Base-by-base conservation (phyloP, 2,888 invertebrate genomes). In the Drosophila eohydei region DNA sequence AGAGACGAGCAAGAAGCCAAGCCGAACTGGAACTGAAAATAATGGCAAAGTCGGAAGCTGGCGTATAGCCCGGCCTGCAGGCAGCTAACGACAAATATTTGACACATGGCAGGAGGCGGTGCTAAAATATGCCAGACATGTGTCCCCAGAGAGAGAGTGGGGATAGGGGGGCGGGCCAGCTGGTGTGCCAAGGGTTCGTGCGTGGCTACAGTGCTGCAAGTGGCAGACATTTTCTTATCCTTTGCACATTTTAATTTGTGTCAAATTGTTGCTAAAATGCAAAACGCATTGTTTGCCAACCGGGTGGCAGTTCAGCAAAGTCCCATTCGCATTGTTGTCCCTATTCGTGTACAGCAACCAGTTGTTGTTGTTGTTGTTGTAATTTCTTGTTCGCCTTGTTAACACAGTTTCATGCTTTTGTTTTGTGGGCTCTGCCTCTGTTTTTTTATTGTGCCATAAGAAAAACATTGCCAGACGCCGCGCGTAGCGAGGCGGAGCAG, bases 391-490 rank as follows among this genome's bases (percentile, higher is more conserved):
- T 68, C 58, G 78, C 78, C 89, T 87, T 87, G 87, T 89, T 87
- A 87, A 89, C 87, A 87, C 83, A 83, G 83, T 87, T 87, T 83
- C 89, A 75, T 85, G 83, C 89, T 89, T 88, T 86, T 89, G 89
- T 89, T 82, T 78, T 83, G 79, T 55, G 72, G 60, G 61, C 71
- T 71, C 56, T 68, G 68, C 48, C 9, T n/a, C 3, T n/a, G 46
- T 32, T 16, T 26, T 68, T 72, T 79, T 82, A 81, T 82, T 84
- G 78, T 87, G 71, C 71, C 83, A 88, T 86, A 89, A 89, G 87
- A 85, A 76, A 80, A 88, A 83, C 74, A 88, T 52, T 55, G 65
- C 58, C 71, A 74, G 57, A 73, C 60, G 74, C 52, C 66, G 56
- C 48, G 41, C 40, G 41, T 12, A 30, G 46, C 36, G 30, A 48